phyloP scores from a whole-genome alignment of 2,888 invertebrate genomes.

The Rhamphomyia laevipes region DNA sequence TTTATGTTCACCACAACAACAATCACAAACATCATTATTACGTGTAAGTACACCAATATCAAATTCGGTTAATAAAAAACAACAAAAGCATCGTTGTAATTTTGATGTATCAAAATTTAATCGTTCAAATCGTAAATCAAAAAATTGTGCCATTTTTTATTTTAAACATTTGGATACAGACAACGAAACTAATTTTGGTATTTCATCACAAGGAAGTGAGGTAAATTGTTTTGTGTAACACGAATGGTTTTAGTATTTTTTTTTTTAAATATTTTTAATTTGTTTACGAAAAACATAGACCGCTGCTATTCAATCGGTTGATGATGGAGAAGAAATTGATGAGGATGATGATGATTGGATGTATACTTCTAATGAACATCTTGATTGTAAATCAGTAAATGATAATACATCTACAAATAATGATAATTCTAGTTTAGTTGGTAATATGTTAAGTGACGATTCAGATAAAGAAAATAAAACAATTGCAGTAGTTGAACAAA shows the following conservation, averaged over 20 bases:
- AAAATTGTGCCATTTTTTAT: slow-evolving; percentile 74
- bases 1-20: too few species aligned
- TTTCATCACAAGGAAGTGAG: slow-evolving; percentile 37
- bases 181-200: slow-evolving; percentile 50
- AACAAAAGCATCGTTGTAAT: slow-evolving; percentile 38
- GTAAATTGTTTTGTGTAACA: too few species aligned
- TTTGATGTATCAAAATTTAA: slow-evolving; percentile 50
- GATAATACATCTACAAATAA: neutral
- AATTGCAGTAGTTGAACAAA: slow-evolving; percentile 10
- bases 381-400: neutral
- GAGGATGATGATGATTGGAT: slow-evolving; percentile 6
- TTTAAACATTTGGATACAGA: slow-evolving; percentile 80
- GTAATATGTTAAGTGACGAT: slow-evolving; percentile 22
- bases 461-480: slow-evolving; percentile 37
- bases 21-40: too few species aligned
- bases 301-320: slow-evolving; percentile 25
- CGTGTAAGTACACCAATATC: slow-evolving; percentile 2
- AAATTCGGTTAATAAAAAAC: slow-evolving; percentile 3
- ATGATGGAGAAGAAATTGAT: slow-evolving; percentile 8
- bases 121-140: slow-evolving; percentile 64
- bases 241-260: neutral
- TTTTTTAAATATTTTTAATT: slow-evolving; percentile 17
- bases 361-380: neutral
- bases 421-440: neutral
- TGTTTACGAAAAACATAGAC: slow-evolving; percentile 41